Percentiles rank a stretch among this genome's conserved stretches.
Conservation (phyloP, 2,888 invertebrate genomes). For the Microplitis deprimator region DNA sequence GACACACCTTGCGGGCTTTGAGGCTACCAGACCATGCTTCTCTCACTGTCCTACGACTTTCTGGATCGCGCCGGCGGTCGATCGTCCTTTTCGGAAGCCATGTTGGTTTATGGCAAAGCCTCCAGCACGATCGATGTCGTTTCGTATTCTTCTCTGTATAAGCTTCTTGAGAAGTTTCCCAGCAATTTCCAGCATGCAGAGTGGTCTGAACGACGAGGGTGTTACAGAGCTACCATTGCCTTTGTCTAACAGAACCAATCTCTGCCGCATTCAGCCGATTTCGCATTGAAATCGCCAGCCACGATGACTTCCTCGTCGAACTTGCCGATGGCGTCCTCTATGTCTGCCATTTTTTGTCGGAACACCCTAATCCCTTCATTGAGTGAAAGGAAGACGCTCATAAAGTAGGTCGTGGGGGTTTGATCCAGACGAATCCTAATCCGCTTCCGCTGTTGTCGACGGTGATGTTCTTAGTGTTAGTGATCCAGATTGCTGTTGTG, state of each 20-base stretch:
- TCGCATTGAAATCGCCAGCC: too few relatives aligned
- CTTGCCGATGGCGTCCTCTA: too few relatives aligned
- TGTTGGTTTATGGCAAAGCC: conserved; percentile 43
- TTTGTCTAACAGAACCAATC: too few relatives aligned
- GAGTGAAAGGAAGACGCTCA: too few relatives aligned
- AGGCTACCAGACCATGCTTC: conserved; percentile 37
- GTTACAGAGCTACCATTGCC: background rate
- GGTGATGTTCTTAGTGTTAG: background rate
- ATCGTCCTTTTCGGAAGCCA: conserved; percentile 45
- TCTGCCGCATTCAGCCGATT: too few relatives aligned
- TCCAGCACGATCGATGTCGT: conserved; percentile 40
- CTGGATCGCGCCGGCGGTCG: conserved; percentile 32
- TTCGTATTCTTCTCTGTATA: conserved; percentile 40
- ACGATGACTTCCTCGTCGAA: too few relatives aligned
- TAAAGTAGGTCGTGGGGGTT: background rate
- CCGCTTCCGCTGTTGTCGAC: conserved; percentile 20
- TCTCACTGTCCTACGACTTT: conserved; percentile 39
- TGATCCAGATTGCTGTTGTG: conserved; percentile 44
- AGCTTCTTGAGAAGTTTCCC: conserved; percentile 48
- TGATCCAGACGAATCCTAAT: too few relatives aligned
- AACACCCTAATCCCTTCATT: too few relatives aligned
- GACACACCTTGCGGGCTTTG: conserved; percentile 37
- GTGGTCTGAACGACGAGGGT: conserved; percentile 41
- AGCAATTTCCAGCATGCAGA: conserved; percentile 37
- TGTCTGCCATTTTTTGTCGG: too few relatives aligned